Evolutionary conservation across 2,113 vertebrate species (phyloP).

Genomic region (Solenodon paradoxus): DNA sequence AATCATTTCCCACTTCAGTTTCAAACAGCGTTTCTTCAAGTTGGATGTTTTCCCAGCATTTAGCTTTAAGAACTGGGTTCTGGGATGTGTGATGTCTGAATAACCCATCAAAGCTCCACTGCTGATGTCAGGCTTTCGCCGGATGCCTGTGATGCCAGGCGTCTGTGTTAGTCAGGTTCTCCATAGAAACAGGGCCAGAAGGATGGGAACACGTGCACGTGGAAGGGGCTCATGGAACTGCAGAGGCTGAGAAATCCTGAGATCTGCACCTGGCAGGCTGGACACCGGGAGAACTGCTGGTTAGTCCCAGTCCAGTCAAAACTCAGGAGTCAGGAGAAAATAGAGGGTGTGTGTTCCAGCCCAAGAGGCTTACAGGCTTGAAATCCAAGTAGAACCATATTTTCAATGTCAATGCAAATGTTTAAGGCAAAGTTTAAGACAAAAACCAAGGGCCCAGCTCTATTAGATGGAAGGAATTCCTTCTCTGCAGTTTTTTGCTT

Average conservation of each 20-base stretch:
- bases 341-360: not conserved
- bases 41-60: not conserved
- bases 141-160: not conserved
- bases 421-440: too few relatives aligned
- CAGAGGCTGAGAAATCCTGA: not conserved
- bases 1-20: not conserved
- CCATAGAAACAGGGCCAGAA: not conserved
- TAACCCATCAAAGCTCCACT: not conserved
- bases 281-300: not conserved
- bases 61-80: not conserved
- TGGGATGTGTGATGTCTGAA: not conserved
- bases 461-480: not conserved
- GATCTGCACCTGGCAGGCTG: not conserved
- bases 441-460: not conserved
- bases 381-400: not conserved
- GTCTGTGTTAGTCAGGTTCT: not conserved
- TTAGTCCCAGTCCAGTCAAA: not conserved
- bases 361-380: not conserved
- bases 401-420: not conserved
- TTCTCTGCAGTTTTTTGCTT: not conserved
- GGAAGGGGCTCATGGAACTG: not conserved
- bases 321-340: not conserved
- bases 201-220: not conserved
- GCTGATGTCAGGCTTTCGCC: not conserved
- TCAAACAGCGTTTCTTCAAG: not conserved